Evolutionary conservation across 2,888 invertebrate species (phyloP), one percentile per base, ranked within the genome.

Genomic region (Marronus borbonicus): DNA sequence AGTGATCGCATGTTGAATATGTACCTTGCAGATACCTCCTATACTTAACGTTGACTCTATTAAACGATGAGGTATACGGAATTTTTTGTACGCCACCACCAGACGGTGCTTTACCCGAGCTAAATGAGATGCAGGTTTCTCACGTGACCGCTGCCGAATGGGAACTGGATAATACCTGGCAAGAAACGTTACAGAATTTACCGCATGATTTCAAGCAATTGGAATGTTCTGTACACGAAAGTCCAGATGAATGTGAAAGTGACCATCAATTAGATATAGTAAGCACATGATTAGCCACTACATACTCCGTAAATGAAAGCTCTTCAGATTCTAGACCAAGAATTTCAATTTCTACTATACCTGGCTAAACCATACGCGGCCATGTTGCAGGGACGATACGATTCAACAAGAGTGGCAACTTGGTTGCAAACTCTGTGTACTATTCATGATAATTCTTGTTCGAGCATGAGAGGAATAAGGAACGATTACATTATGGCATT

Each of bases 401-500:
- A 90, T 49, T 86, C 89, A 58, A 88, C 89, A 0, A 87, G 88
- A 80, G 89, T 89, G 0, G 89, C 89, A 0, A 85, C 88, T 3
- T 91, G 91, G 91, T 83, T 91, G 39, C 90, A 90, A 83, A 88
- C 88, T n/a, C 84, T 91, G 3, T 90, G 90, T 64, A 87, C 89
- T 4, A 87, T 91, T 31, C 86, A 88, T 20, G 87, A 88, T 12
- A 84, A 84, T 0, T 81, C 86, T 1, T 91, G 91, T 82, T 87
- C 89, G 0, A 87, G 88, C 55, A 90, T 91, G 89, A 90, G 90
- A 81, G 89, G 89, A 1, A 87, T 91, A n/a, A 85, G 91, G 20
- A 91, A 91, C 82, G 91, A 91, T 83, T 91, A 91, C 82, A 90
- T 90, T 81, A 90, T 90, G 87, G 88, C 90, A 1, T 84, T 91